These are phyloP conservation scores for Myripristis jacobus DNA, from an alignment of 2,797 vertebrate species.

Conservation along the genomic window DNA sequence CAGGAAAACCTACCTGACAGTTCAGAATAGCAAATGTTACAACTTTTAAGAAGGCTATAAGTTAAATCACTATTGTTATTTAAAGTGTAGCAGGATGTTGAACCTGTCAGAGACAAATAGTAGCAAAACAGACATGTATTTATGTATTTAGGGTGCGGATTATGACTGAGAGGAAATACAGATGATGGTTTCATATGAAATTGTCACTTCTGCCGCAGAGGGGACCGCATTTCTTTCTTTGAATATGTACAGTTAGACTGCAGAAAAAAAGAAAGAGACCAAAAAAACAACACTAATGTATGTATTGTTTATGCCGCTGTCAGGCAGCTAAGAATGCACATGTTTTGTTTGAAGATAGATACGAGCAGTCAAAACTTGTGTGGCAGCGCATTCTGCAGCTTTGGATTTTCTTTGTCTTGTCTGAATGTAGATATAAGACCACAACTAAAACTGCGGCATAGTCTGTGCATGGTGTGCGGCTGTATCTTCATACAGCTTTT, in stretches of 20 bases:
- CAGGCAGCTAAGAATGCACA: neutral
- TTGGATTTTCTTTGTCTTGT: neutral
- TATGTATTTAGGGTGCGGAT: too few relatives aligned
- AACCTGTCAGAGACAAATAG: too few relatives aligned
- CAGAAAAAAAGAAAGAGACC: too few relatives aligned
- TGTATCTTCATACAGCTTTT: conserved; percentile 1
- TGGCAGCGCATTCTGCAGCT: neutral
- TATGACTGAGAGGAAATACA: too few relatives aligned
- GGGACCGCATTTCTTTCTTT: neutral
- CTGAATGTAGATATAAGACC: neutral
- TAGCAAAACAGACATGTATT: too few relatives aligned
- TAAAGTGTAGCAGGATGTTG: too few relatives aligned
- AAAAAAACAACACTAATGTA: too few relatives aligned
- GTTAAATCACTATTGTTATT: too few relatives aligned
- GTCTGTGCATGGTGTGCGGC: neutral
- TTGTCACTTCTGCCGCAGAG: neutral
- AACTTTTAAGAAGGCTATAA: too few relatives aligned
- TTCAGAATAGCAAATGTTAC: too few relatives aligned
- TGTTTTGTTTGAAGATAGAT: neutral
- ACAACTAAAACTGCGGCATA: neutral
- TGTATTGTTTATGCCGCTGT: neutral
- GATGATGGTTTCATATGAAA: too few relatives aligned
- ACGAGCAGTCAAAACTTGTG: neutral
- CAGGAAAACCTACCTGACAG: too few relatives aligned
- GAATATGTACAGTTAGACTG: neutral